Evolutionary conservation across 2,888 invertebrate species (phyloP).

Genomic region (Eristalis arbustorum): DNA sequence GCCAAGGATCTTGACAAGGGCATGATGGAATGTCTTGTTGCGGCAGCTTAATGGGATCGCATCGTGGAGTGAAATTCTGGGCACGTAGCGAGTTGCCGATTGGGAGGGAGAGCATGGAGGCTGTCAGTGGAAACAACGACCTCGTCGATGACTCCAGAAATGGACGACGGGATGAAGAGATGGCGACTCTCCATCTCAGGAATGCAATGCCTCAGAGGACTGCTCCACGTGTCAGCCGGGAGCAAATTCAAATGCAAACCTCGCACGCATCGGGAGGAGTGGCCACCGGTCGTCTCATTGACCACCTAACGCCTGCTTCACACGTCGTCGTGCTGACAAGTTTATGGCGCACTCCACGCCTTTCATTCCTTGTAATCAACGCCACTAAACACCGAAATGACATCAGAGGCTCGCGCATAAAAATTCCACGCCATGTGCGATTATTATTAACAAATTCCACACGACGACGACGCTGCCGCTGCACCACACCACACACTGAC

Average conservation of each 20-base stretch:
- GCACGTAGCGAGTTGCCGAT: not conserved
- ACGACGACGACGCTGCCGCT: not conserved
- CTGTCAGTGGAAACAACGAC: too few relatives aligned
- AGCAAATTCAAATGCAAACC: too few relatives aligned
- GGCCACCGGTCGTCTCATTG: too few relatives aligned
- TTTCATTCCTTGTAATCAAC: constrained; percentile 2
- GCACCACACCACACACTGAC: not conserved
- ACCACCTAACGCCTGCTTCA: too few relatives aligned
- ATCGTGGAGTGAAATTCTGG: not conserved
- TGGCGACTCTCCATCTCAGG: too few relatives aligned
- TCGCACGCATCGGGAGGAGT: too few relatives aligned
- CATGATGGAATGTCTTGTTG: constrained; percentile 19
- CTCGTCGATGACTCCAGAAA: too few relatives aligned
- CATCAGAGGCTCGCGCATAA: constrained; percentile 4
- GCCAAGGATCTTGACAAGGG: constrained; percentile 17
- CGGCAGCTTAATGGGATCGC: not conserved
- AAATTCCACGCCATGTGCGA: constrained; percentile 15
- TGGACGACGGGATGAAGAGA: too few relatives aligned
- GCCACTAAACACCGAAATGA: constrained; percentile 5
- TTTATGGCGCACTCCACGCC: not conserved
- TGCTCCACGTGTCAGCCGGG: too few relatives aligned
- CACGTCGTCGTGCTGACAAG: not conserved
- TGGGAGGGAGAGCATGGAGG: too few relatives aligned
- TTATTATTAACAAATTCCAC: constrained; percentile 19
- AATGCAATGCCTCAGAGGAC: too few relatives aligned